Percentiles rank a stretch among this genome's conserved stretches.
These are phyloP conservation scores for Ips typographus DNA, from an alignment of 1,140 invertebrate species.

Conservation along the genomic window DNA sequence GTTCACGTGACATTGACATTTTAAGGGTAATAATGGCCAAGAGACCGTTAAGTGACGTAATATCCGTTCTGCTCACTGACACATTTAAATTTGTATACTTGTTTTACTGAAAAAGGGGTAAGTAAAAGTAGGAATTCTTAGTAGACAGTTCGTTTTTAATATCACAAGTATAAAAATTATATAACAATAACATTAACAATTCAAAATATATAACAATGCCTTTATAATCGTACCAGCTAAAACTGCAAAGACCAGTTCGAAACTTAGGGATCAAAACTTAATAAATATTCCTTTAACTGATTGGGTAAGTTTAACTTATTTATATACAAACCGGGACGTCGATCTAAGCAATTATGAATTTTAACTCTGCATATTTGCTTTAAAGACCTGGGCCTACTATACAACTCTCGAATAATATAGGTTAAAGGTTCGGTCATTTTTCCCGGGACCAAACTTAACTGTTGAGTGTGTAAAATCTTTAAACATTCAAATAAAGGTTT, in stretches of 20 bases:
- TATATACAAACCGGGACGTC: conserved; percentile 63
- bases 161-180: conserved; percentile 32
- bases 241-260: not conserved
- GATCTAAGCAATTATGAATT: conserved; percentile 63
- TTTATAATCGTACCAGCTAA: conserved; percentile 1
- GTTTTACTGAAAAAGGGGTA: too few relatives aligned
- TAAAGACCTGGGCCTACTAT: conserved; percentile 63
- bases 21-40: too few relatives aligned
- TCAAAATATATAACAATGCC: conserved; percentile 10
- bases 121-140: too few relatives aligned
- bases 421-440: conserved; percentile 63
- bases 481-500: conserved; percentile 64
- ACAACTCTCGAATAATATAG: conserved; percentile 61
- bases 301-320: conserved; percentile 68
- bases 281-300: conserved; percentile 68
- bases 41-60: too few relatives aligned
- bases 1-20: too few relatives aligned
- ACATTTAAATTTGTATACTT: too few relatives aligned
- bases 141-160: conserved; percentile 4
- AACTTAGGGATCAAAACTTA: conserved; percentile 65
- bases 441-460: conserved; percentile 66
- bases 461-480: conserved; percentile 63
- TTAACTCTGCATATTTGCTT: conserved; percentile 67
- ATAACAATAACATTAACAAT: conserved; percentile 29
- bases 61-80: too few relatives aligned